Percentiles rank a stretch among this genome's conserved stretches.
Evolutionary conservation across 2,888 invertebrate genomes (phyloP).

Genomic region (Oligia fasciuncula): DNA sequence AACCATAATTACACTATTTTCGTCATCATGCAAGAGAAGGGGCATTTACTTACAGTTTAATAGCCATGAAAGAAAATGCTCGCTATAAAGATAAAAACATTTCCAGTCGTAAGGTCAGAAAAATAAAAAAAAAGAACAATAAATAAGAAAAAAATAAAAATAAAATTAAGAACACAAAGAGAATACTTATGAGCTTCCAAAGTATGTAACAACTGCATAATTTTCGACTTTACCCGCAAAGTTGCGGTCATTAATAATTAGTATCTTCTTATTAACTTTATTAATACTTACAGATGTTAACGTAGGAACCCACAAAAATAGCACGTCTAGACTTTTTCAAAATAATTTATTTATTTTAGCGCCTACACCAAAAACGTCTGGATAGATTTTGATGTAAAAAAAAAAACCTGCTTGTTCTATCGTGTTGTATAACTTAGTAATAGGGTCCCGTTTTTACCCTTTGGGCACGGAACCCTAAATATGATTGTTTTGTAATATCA

Average conservation of each 20-base stretch:
- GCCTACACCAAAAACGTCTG: neutral
- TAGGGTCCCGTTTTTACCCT: no score
- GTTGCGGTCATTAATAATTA: constrained; percentile 11
- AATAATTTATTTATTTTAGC: neutral
- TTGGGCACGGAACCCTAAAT: neutral
- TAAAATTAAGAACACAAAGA: constrained; percentile 22
- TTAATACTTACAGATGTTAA: neutral
- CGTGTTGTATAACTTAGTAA: neutral
- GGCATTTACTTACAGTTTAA: neutral
- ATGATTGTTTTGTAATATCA: neutral
- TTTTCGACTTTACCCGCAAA: constrained; percentile 13
- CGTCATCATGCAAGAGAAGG: neutral
- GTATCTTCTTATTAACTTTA: neutral
- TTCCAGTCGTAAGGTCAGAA: neutral
- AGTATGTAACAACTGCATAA: constrained; percentile 2
- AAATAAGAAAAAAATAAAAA: no score
- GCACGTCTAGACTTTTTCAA: neutral
- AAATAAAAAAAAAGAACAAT: no score
- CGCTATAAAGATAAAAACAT: neutral
- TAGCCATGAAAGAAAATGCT: neutral
- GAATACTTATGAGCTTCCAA: constrained; percentile 8
- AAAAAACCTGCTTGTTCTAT: neutral
- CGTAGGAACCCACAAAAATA: neutral
- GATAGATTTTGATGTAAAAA: neutral
- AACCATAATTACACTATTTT: neutral